Evolutionary conservation across 2,113 vertebrate genomes (phyloP).

Genomic region (Cynopterus brachyotis): DNA sequence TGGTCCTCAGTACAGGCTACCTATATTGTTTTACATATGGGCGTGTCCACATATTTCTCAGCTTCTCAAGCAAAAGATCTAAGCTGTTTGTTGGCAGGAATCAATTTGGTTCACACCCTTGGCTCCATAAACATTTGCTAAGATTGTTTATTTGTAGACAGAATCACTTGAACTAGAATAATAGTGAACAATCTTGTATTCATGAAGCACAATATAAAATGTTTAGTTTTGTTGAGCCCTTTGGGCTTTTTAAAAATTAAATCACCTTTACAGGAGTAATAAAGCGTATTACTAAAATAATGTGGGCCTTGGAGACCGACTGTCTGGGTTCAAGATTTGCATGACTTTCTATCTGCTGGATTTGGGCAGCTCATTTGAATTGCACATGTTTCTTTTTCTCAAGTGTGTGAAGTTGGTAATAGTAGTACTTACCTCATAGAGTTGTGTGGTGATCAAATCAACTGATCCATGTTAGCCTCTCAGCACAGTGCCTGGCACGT

Average conservation of each 20-base stretch:
- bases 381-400: background rate
- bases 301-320: background rate
- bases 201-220: background rate
- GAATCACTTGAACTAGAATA: background rate
- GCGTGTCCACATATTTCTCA: background rate
- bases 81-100: background rate
- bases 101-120: background rate
- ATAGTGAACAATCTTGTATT: background rate
- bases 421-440: background rate
- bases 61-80: background rate
- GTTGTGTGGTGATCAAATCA: background rate
- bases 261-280: background rate
- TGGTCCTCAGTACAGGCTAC: background rate
- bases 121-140: background rate
- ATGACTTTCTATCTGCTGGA: background rate
- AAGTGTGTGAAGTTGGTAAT: background rate
- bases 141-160: background rate
- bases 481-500: no score
- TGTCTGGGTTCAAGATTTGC: background rate
- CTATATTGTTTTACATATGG: background rate
- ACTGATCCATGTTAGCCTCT: no score
- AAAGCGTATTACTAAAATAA: background rate
- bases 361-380: background rate
- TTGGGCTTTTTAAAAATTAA: background rate
- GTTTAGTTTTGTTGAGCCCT: background rate